Conservation (phyloP, 2,113 vertebrate genomes). For the Ranitomeya imitator region DNA sequence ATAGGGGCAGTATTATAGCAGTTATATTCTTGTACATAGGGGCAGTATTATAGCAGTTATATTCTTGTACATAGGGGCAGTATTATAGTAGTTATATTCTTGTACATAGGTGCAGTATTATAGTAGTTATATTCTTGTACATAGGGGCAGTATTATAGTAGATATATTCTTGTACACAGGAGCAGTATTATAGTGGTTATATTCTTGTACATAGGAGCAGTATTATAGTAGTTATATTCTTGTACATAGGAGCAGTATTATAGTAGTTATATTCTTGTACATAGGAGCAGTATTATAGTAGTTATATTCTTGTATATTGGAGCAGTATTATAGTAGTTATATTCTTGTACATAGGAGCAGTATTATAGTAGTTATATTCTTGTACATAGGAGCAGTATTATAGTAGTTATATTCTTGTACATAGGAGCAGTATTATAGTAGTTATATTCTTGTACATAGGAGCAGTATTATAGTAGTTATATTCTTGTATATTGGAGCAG, state of each 20-base stretch:
- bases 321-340: no score
- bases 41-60: no score
- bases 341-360: no score
- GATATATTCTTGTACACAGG: not conserved
- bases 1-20: not conserved
- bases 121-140: no score
- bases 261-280: not conserved
- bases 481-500: not conserved
- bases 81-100: no score
- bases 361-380: no score
- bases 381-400: no score
- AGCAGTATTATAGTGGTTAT: not conserved
- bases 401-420: no score
- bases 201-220: not conserved
- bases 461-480: conserved; percentile 2
- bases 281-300: not conserved
- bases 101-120: no score
- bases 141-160: no score
- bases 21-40: not conserved
- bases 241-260: not conserved
- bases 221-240: conserved; percentile 6
- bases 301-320: not conserved
- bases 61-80: no score
- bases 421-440: not conserved
- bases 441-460: not conserved